These are phyloP conservation scores for Dasysyrphus albostriatus DNA, from an alignment of 2,888 invertebrate species.

Conservation along the genomic window DNA sequence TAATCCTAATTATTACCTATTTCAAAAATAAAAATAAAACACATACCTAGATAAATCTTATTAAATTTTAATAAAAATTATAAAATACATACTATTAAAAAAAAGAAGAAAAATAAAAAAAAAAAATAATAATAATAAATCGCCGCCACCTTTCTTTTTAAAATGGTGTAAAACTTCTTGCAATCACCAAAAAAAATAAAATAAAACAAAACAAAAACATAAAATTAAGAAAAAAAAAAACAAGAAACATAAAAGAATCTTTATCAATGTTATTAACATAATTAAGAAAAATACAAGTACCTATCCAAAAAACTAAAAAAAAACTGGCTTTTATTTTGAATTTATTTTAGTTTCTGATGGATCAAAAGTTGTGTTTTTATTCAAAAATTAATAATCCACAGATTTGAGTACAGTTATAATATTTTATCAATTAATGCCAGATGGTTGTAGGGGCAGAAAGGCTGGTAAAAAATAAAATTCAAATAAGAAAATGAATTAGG, in stretches of 20 bases:
- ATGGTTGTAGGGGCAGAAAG: too few relatives aligned
- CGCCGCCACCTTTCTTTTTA: constrained; percentile 77
- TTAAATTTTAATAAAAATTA: constrained; percentile 78
- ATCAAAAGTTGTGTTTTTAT: too few relatives aligned
- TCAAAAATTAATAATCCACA: too few relatives aligned
- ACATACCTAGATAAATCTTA: constrained; percentile 76
- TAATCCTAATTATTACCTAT: constrained; percentile 68
- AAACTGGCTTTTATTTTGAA: constrained; percentile 23
- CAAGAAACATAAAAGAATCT: constrained; percentile 77
- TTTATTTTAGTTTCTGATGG: not conserved
- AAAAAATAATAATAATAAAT: constrained; percentile 77
- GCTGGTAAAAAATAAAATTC: too few relatives aligned
- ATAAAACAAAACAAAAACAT: constrained; percentile 74
- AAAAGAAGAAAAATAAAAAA: constrained; percentile 78
- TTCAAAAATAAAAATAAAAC: constrained; percentile 56
- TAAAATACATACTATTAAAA: constrained; percentile 59
- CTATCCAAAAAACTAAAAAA: constrained; percentile 77
- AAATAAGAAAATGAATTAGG: too few relatives aligned
- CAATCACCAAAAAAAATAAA: constrained; percentile 75
- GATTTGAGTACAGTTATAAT: too few relatives aligned
- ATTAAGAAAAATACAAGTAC: constrained; percentile 81
- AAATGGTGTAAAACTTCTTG: constrained; percentile 79
- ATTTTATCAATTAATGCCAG: too few relatives aligned
- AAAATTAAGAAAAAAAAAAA: constrained; percentile 78
- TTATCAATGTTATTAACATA: constrained; percentile 83